These are phyloP conservation scores for Halichoerus grypus DNA, from an alignment of 2,113 vertebrate genomes.

Conservation along the genomic window DNA sequence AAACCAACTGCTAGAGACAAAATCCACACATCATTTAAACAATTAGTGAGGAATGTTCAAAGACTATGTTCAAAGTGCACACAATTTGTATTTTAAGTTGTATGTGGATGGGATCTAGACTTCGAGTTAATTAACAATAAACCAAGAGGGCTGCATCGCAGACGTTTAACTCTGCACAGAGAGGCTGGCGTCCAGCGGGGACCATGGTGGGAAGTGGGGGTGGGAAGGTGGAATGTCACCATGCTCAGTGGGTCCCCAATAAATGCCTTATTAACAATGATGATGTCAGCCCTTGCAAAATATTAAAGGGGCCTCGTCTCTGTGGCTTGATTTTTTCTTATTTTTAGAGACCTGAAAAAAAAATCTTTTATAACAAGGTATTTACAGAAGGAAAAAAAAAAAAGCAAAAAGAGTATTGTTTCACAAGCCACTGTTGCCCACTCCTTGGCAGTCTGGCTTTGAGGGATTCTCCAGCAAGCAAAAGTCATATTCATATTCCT, in stretches of 20 bases:
- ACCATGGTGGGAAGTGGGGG: neutral
- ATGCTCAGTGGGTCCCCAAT: constrained; percentile 70
- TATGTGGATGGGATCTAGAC: constrained; percentile 72
- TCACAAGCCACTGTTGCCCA: neutral
- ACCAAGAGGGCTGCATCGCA: constrained; percentile 65
- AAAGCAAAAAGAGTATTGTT: neutral
- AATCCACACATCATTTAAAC: constrained; percentile 81
- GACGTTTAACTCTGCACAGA: constrained; percentile 55
- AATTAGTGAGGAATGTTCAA: constrained; percentile 80
- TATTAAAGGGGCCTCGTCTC: constrained; percentile 62
- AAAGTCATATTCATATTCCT: neutral
- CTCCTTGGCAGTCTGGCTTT: neutral
- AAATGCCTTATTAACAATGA: constrained; percentile 76
- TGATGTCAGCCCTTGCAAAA: constrained; percentile 76
- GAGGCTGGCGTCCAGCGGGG: constrained; percentile 70
- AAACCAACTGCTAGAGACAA: constrained; percentile 78
- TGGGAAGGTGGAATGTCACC: constrained; percentile 48
- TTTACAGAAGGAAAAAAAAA: neutral
- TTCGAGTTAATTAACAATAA: constrained; percentile 82
- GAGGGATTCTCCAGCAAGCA: neutral
- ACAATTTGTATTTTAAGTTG: constrained; percentile 79
- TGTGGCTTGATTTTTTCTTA: constrained; percentile 37
- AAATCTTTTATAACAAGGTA: neutral
- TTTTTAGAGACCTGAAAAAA: constrained; percentile 36
- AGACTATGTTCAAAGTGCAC: constrained; percentile 79